These are phyloP conservation scores for Spongia lamella DNA, from an alignment of 37 sponge, comb jelly and placozoan genomes.

Conservation along the genomic window DNA sequence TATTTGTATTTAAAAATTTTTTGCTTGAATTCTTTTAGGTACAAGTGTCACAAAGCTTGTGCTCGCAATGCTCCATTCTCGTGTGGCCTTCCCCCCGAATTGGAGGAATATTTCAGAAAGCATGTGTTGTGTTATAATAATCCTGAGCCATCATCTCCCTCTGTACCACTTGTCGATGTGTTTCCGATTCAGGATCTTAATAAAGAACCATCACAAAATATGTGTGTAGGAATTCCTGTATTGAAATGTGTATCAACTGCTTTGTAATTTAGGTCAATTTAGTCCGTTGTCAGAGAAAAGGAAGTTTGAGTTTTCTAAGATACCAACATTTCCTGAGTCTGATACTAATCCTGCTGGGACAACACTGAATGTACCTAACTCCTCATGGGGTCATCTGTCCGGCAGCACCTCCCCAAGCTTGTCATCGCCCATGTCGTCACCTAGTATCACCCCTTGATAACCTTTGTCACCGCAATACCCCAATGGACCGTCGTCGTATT, in stretches of 20 bases:
- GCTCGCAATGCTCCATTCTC: constrained; percentile 73
- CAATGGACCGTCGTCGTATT: not conserved
- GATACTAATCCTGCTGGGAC: too few relatives aligned
- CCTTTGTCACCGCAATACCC: constrained; percentile 49
- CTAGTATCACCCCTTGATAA: constrained; percentile 37
- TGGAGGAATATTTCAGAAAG: constrained; percentile 65
- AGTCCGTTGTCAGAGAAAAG: constrained; percentile 47
- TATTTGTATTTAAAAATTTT: not conserved
- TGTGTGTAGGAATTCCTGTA: not conserved
- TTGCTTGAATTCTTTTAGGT: constrained; percentile 32
- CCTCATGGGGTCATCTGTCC: not conserved
- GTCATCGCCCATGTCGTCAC: constrained; percentile 34
- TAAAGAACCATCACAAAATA: constrained; percentile 61
- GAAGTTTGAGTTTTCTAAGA: constrained; percentile 1
- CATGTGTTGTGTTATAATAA: constrained; percentile 22
- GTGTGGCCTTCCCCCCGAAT: constrained; percentile 79
- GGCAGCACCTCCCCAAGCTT: constrained; percentile 48
- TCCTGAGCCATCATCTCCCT: constrained; percentile 1
- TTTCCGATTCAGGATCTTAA: constrained; percentile 58
- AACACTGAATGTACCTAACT: too few relatives aligned
- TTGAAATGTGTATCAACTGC: not conserved
- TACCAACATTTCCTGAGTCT: too few relatives aligned
- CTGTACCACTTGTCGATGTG: not conserved
- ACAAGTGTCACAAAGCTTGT: constrained; percentile 84
- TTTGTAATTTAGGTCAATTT: constrained; percentile 32